Conservation (phyloP, 2,113 vertebrate genomes). For the Austrofundulus limnaeus region DNA sequence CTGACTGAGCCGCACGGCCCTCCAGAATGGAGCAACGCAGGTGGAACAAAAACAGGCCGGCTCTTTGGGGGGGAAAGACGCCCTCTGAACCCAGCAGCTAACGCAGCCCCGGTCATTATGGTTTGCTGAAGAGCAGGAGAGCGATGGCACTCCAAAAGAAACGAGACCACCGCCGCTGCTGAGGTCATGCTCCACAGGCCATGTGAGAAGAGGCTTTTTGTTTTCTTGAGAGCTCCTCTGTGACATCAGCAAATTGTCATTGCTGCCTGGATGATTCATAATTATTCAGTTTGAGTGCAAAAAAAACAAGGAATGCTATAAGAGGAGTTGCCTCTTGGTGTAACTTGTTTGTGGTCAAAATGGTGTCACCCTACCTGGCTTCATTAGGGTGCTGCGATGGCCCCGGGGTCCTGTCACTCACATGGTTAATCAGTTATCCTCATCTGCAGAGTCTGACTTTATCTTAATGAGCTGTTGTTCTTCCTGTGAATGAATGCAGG, state of each 20-base stretch:
- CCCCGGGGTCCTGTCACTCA: slow-evolving; percentile 73
- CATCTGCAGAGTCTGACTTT: slow-evolving; percentile 74
- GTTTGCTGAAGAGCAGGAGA: slow-evolving; percentile 61
- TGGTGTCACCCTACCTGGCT: slow-evolving; percentile 46
- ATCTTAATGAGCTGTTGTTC: slow-evolving; percentile 73
- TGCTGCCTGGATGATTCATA: slow-evolving; percentile 17
- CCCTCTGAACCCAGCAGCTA: slow-evolving; percentile 71
- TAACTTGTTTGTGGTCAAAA: slow-evolving; percentile 56
- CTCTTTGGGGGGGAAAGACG: slow-evolving; percentile 65
- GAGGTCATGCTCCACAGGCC: slow-evolving; percentile 57
- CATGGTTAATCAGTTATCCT: slow-evolving; percentile 64
- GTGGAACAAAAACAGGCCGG: slow-evolving; percentile 71
- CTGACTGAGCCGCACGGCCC: slow-evolving; percentile 79
- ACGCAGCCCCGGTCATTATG: slow-evolving; percentile 63
- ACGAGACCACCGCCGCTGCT: slow-evolving; percentile 47
- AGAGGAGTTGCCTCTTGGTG: not conserved
- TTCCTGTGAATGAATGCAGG: slow-evolving; percentile 62
- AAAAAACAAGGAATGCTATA: too few relatives aligned
- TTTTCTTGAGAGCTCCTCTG: slow-evolving; percentile 44
- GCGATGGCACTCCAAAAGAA: slow-evolving; percentile 42
- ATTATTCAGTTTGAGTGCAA: slow-evolving; percentile 3
- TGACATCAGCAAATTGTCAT: slow-evolving; percentile 37
- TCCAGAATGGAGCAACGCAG: slow-evolving; percentile 57
- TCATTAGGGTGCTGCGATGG: slow-evolving; percentile 45
- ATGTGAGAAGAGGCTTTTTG: slow-evolving; percentile 49